These are phyloP conservation scores for Montipora capitata DNA, from an alignment of 92 coral and sea anemone genomes.

Conservation along the genomic window DNA sequence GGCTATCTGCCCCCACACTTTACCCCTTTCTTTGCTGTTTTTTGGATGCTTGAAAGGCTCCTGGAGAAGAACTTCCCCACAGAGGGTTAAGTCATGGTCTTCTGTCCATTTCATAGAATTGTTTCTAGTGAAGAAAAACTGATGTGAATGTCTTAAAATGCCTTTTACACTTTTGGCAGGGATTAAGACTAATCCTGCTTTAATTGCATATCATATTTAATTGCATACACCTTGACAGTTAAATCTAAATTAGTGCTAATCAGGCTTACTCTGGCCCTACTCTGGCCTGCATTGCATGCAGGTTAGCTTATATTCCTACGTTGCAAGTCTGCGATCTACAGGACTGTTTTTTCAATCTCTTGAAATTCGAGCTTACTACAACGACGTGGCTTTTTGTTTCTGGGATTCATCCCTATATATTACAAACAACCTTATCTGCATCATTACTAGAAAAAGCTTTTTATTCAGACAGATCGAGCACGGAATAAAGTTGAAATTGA, in stretches of 20 bases:
- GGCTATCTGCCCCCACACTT: conserved; percentile 26
- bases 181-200: not conserved
- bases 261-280: not conserved
- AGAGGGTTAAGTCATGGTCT: conserved; percentile 21
- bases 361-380: not conserved
- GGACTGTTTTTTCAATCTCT: not conserved
- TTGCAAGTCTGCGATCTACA: conserved; percentile 4
- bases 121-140: conserved; percentile 29
- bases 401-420: not conserved
- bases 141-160: not conserved
- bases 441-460: not conserved
- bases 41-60: conserved; percentile 52
- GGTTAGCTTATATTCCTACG: not conserved
- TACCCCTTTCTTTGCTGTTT: conserved; percentile 50
- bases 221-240: not conserved
- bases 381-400: not conserved
- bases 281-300: not conserved
- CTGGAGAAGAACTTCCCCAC: conserved; percentile 39
- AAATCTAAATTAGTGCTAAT: conserved; percentile 1
- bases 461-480: conserved; percentile 9
- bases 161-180: not conserved
- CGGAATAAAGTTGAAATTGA: conserved; percentile 11
- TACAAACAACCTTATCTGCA: not conserved
- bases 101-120: conserved; percentile 26
- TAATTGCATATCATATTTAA: conserved; percentile 16